A percentile compares a stretch with the other conserved stretches of the same genome.
Conservation (phyloP, 2,888 invertebrate species). For the Busseola fusca region DNA sequence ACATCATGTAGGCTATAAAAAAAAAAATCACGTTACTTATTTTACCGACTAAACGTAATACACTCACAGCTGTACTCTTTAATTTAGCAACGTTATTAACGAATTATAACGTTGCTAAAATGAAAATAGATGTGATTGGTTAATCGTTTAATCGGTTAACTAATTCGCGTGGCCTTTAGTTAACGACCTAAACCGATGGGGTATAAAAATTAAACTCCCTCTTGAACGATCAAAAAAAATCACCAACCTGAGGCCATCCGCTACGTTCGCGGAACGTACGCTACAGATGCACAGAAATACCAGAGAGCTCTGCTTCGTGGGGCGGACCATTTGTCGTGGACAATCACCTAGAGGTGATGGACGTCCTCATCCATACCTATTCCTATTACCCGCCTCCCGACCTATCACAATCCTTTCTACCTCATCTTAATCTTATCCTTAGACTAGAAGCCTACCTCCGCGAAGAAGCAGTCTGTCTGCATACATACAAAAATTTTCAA, state of each 20-base stretch:
- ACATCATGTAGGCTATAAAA: too few species aligned
- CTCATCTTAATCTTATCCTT: constrained; percentile 15
- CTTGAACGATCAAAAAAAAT: neutral
- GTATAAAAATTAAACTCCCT: neutral
- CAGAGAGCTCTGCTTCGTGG: neutral
- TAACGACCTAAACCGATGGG: too few species aligned
- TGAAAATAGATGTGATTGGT: too few species aligned
- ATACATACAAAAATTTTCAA: constrained; percentile 32
- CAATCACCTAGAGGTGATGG: constrained; percentile 80
- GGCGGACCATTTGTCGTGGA: constrained; percentile 83
- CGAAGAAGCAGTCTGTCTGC: constrained; percentile 42
- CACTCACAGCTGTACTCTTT: too few species aligned
- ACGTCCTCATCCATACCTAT: too few species aligned
- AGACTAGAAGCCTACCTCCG: constrained; percentile 61
- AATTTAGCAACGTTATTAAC: too few species aligned
- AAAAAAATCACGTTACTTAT: too few species aligned
- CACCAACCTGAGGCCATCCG: too few species aligned
- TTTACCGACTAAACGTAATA: too few species aligned
- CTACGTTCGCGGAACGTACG: neutral
- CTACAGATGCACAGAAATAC: neutral
- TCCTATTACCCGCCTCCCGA: neutral
- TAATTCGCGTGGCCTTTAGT: too few species aligned
- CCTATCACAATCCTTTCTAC: neutral
- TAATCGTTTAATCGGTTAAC: too few species aligned
- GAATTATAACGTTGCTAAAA: too few species aligned